Conservation (phyloP, 2,797 vertebrate species). For the Macroramphosus scolopax region DNA sequence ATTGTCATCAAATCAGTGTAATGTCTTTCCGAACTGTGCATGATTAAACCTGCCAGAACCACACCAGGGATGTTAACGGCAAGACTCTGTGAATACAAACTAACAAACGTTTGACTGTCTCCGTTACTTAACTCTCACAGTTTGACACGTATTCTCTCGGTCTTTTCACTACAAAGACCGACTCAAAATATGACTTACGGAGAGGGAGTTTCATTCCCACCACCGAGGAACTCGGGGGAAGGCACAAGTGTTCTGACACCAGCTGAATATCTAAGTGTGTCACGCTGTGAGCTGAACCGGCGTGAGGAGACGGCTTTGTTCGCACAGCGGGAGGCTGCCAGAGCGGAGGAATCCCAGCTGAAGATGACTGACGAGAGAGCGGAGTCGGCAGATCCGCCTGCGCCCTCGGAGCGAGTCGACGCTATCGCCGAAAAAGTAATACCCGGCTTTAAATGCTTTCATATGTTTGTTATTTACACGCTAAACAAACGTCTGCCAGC, state of each 20-base stretch:
- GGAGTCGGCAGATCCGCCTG: slow-evolving; percentile 35
- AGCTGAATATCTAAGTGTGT: slow-evolving; percentile 27
- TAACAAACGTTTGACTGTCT: slow-evolving; percentile 12
- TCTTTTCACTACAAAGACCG: slow-evolving; percentile 20
- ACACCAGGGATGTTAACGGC: slow-evolving; percentile 31
- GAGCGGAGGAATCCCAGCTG: slow-evolving; percentile 31
- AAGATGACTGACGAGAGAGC: slow-evolving; percentile 30
- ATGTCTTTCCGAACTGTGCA: slow-evolving; percentile 43
- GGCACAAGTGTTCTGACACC: slow-evolving; percentile 47
- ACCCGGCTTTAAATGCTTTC: too few species aligned
- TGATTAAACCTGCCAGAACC: slow-evolving; percentile 35
- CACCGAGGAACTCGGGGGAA: slow-evolving; percentile 23
- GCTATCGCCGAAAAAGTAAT: too few species aligned
- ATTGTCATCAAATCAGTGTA: slow-evolving; percentile 58
- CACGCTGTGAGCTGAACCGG: slow-evolving; percentile 54
- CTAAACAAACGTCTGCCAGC: too few species aligned
- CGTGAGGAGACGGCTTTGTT: slow-evolving; percentile 53
- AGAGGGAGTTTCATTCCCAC: slow-evolving; percentile 26
- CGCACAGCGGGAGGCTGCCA: slow-evolving; percentile 53
- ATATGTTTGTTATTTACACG: too few species aligned
- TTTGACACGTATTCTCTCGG: slow-evolving; percentile 31
- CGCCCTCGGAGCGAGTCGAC: too few species aligned
- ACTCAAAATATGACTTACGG: slow-evolving; percentile 42
- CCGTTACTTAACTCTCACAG: slow-evolving; percentile 14
- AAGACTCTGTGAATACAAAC: slow-evolving; percentile 23